Percentiles rank a stretch among this genome's conserved stretches.
Evolutionary conservation across 2,113 vertebrate genomes (phyloP).

Genomic region (Lipotes vexillifer): DNA sequence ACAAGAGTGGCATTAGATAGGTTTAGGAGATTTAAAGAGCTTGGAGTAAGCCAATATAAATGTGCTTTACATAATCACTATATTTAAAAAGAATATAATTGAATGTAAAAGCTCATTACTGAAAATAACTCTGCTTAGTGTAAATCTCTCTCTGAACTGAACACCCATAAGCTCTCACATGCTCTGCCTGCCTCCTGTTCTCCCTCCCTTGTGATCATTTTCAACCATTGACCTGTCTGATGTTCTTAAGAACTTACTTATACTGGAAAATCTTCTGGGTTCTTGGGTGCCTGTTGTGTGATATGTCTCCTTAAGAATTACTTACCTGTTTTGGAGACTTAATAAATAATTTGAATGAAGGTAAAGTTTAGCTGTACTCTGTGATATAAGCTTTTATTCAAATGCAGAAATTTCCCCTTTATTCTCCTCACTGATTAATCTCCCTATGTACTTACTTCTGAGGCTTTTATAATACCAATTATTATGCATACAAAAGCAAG

Average conservation of each 20-base stretch:
- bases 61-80: background rate
- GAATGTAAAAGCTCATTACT: conserved; percentile 31
- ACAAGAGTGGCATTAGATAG: background rate
- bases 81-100: conserved; percentile 50
- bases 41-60: background rate
- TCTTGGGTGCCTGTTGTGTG: background rate
- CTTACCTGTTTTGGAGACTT: background rate
- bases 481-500: background rate
- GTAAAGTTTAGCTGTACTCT: background rate
- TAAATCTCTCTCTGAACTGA: conserved; percentile 36
- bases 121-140: conserved; percentile 44
- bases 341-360: background rate
- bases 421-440: background rate
- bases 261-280: background rate
- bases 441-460: background rate
- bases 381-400: background rate
- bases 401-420: background rate
- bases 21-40: conserved; percentile 31
- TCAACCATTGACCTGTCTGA: background rate
- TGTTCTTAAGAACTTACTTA: background rate
- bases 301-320: background rate
- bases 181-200: background rate
- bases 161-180: background rate
- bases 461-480: background rate
- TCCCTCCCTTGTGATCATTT: background rate